Base-by-base conservation (phyloP, 2,888 invertebrate species). In the Ennomos fuscantarius region DNA sequence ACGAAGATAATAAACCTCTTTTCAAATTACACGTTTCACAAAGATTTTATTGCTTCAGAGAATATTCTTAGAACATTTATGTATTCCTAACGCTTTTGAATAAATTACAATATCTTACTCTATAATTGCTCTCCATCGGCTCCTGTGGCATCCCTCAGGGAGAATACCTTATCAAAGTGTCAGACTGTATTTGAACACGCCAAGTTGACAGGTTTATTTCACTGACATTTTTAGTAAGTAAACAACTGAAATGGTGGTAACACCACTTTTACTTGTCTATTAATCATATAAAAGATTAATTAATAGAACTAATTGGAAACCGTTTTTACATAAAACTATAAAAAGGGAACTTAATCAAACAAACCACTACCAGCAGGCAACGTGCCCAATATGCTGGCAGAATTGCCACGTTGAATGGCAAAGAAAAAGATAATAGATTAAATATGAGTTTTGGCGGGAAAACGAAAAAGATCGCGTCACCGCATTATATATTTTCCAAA, bases 161-260 rank as follows among this genome's bases (percentile, higher is more conserved):
- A 50, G 47, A 54, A 55, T 50, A 58, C 49, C 54, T 52, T 59
- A 67, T 67, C 67, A 55, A 66, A 55, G 45, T 64, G 65, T 65
- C 67, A 60, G 60, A 46, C 47, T 55, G 41, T 60, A 58, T 69
- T 69, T 63, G 60, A 67, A 66, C 62, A 65, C 47, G 36, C 59
- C 47, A 63, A 62, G 67, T 70, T 69, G 72, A 72, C 68, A 65
- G 65, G 68, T 72, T 45, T 49, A 56, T 63, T 51, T 56, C 53
- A 55, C 50, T 44, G 54, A 64, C n/a, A 60, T 63, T 54, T 59
- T 65, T 47, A 51, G 46, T 54, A 53, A 52, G n/a, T n/a, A n/a
- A 55, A 55, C 61, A 50, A 59, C 49, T 47, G 39, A 24, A 33
- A 45, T 54, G 41, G 9, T 55, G 55, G 50, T 55, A 50, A 49